These are phyloP conservation scores for Halocaridina rubra DNA, from an alignment of 2,888 invertebrate species.

Conservation along the genomic window DNA sequence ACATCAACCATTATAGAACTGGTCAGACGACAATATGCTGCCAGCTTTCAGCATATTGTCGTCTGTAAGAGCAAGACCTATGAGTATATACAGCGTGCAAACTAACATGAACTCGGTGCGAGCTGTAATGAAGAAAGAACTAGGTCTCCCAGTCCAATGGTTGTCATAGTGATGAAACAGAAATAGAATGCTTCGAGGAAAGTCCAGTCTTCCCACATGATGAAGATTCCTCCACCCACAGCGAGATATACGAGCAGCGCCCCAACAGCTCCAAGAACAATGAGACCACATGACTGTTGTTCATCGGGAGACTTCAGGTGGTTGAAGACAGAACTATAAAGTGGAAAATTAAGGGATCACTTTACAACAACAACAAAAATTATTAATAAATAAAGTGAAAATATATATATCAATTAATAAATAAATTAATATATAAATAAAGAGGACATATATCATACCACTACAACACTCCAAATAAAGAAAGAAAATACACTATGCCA, in stretches of 20 bases:
- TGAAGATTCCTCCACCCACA: conserved; percentile 84
- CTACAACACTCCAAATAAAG: too few species aligned
- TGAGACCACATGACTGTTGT: conserved; percentile 39
- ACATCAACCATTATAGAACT: conserved; percentile 92
- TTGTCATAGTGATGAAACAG: conserved; percentile 94
- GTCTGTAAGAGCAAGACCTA: conserved; percentile 67
- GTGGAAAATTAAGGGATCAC: too few species aligned
- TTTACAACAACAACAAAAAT: too few species aligned
- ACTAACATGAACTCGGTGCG: conserved; percentile 86
- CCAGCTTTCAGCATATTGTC: conserved; percentile 84
- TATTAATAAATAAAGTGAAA: too few species aligned
- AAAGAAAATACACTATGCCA: too few species aligned
- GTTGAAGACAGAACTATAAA: too few species aligned
- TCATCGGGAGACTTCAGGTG: not conserved
- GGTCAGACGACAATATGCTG: conserved; percentile 86
- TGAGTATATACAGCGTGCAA: conserved; percentile 88
- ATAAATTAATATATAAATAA: too few species aligned
- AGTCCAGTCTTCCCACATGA: conserved; percentile 86
- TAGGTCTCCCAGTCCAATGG: conserved; percentile 91
- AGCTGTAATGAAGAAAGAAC: conserved; percentile 72
- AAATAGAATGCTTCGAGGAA: conserved; percentile 95
- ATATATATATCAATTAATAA: too few species aligned
- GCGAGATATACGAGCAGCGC: conserved; percentile 85
- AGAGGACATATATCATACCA: too few species aligned
- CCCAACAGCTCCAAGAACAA: conserved; percentile 76